Base-by-base conservation (phyloP, 2,888 invertebrate species). In the Xestia rhomboidea region DNA sequence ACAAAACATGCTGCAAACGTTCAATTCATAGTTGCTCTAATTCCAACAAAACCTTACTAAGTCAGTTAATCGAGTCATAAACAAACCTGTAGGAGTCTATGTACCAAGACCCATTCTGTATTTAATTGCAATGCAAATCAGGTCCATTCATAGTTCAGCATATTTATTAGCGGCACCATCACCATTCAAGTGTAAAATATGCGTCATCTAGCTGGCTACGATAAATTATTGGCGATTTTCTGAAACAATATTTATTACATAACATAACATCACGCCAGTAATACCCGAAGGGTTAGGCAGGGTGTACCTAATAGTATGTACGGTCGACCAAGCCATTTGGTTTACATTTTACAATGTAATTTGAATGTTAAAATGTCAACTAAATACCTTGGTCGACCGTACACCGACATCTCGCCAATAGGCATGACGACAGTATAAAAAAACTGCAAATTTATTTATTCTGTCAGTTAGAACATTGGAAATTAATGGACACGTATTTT, bases 61-160 rank as follows among this genome's bases (percentile, higher is more conserved):
- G 27, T 27, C 27, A 24, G 21, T 27, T 60, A 38, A 18, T 44
- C 21, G 8, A 54, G 30, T 44, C 34, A 34, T 72, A 34, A 24
- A 41, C 69, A 8, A 27, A 72, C 13, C 1, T 11, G 13, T 13
- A 30, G 30, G 8, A 30, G 44, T 4, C 41, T 51, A 51, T n/a
- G n/a, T 41, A 60, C 15, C 8, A 41, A 30, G 21, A 79, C n/a
- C 49, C n/a, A 69, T 77, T 66, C 41, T 41, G 41, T 49, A 60
- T 62, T 60, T 62, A 79, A 79, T 51, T 44, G 21, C 51, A 62
- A 54, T 79, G 62, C 27, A 46, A 79, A 70, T 62, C 44, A 70
- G 27, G 79, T 44, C 13, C 79, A 77, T 77, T 79, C 27, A 44
- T 69, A 60, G 49, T 78, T 41, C 24, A 62, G 30, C 60, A 78